Conservation (phyloP, 1,140 invertebrate species). For the Linepithema humile region DNA sequence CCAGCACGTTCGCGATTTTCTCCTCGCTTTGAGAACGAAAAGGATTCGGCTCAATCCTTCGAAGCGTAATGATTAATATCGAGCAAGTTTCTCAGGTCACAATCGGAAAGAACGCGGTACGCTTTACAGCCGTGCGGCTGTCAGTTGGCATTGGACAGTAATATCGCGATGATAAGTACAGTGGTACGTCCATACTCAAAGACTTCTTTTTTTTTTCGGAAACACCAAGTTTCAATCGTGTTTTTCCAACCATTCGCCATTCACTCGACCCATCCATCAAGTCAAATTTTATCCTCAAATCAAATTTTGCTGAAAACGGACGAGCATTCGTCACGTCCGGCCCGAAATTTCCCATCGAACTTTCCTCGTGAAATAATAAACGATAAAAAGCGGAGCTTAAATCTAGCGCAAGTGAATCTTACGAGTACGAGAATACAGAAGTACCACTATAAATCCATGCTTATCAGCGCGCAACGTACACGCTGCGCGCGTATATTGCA, state of each 20-base stretch:
- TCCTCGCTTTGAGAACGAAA: not conserved
- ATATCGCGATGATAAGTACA: slow-evolving; percentile 35
- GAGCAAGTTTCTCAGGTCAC: slow-evolving; percentile 29
- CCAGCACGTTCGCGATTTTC: slow-evolving; percentile 18
- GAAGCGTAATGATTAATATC: slow-evolving; percentile 26
- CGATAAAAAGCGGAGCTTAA: slow-evolving; percentile 11
- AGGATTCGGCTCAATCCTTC: slow-evolving; percentile 16
- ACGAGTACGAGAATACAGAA: slow-evolving; percentile 23
- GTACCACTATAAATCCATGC: slow-evolving; percentile 45
- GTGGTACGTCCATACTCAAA: slow-evolving; percentile 24
- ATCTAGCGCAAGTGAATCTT: slow-evolving; percentile 22
- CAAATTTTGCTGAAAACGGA: not conserved
- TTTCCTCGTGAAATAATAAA: not conserved
- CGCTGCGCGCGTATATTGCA: slow-evolving; percentile 27
- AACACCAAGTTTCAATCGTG: not conserved
- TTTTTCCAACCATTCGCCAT: not conserved
- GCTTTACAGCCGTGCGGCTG: slow-evolving; percentile 6
- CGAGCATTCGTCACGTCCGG: not conserved
- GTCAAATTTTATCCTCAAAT: not conserved
- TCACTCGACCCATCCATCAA: not conserved
- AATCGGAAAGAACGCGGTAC: slow-evolving; percentile 27
- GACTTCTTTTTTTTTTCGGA: not conserved
- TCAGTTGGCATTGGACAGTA: not conserved
- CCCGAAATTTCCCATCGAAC: not conserved
- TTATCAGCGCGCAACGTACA: not conserved